Conservation (phyloP, 2,113 vertebrate genomes). For the Callipepla squamata region DNA sequence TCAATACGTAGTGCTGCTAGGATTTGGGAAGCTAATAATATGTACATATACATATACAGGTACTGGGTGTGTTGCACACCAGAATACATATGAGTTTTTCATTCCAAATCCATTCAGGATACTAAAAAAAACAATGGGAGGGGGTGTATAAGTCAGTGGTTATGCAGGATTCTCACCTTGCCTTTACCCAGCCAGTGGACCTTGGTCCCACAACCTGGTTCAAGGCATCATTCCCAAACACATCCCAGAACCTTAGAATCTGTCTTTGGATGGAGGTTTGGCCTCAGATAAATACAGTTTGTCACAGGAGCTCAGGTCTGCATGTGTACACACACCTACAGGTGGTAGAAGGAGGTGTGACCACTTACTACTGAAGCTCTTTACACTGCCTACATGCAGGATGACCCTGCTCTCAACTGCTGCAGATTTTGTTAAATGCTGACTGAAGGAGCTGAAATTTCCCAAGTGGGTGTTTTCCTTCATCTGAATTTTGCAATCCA, state of each 20-base stretch:
- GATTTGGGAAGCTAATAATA: not conserved
- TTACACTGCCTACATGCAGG: not conserved
- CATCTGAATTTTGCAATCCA: not conserved
- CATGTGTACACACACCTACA: not conserved
- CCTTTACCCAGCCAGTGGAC: not conserved
- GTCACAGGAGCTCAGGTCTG: not conserved
- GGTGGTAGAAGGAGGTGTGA: not conserved
- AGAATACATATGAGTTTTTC: not conserved
- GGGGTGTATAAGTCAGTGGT: not conserved
- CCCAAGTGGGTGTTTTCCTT: not conserved
- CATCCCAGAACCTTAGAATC: not conserved
- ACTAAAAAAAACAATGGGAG: not conserved
- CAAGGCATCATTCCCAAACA: not conserved
- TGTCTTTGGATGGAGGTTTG: not conserved
- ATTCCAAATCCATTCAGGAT: not conserved
- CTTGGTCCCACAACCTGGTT: accelerated
- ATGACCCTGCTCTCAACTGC: not conserved
- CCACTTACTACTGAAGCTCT: not conserved
- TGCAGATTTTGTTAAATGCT: not conserved
- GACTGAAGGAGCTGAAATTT: not conserved
- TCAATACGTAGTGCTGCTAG: not conserved
- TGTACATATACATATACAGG: not conserved
- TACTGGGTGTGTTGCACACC: not conserved
- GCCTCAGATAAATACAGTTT: not conserved
- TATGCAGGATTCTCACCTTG: not conserved